These are phyloP conservation scores for Pelmatolapia mariae DNA, from an alignment of 2,113 vertebrate genomes.

Conservation along the genomic window DNA sequence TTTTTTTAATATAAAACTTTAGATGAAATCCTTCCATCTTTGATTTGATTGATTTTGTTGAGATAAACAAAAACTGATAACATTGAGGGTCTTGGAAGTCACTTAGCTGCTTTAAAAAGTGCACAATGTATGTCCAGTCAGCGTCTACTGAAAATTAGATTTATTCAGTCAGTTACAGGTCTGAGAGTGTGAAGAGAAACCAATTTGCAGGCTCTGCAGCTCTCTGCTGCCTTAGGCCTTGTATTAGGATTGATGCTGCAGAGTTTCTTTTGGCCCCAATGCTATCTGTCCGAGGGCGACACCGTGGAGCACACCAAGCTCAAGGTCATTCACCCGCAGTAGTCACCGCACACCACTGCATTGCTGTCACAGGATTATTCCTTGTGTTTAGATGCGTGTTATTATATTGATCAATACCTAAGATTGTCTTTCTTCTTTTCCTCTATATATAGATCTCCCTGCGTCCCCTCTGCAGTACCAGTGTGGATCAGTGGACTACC, in stretches of 20 bases:
- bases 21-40: background rate
- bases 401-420: background rate
- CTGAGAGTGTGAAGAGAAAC: background rate
- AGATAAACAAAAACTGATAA: background rate
- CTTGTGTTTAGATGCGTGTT: background rate
- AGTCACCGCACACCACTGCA: background rate
- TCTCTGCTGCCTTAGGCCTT: conserved; percentile 19
- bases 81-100: background rate
- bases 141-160: conserved; percentile 4
- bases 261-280: background rate
- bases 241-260: conserved; percentile 12
- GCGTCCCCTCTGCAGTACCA: conserved; percentile 67
- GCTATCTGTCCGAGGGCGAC: background rate
- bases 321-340: conserved; percentile 32
- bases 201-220: background rate
- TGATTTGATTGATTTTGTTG: background rate
- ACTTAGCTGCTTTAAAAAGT: background rate
- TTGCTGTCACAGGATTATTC: background rate
- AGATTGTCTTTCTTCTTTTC: background rate
- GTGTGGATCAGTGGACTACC: conserved; percentile 63
- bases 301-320: conserved; percentile 1
- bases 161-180: background rate
- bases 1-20: background rate
- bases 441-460: conserved; percentile 65
- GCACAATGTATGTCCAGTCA: background rate